phyloP scores from a whole-genome alignment of 2,888 invertebrate genomes.

The Monoplex corrugatus region DNA sequence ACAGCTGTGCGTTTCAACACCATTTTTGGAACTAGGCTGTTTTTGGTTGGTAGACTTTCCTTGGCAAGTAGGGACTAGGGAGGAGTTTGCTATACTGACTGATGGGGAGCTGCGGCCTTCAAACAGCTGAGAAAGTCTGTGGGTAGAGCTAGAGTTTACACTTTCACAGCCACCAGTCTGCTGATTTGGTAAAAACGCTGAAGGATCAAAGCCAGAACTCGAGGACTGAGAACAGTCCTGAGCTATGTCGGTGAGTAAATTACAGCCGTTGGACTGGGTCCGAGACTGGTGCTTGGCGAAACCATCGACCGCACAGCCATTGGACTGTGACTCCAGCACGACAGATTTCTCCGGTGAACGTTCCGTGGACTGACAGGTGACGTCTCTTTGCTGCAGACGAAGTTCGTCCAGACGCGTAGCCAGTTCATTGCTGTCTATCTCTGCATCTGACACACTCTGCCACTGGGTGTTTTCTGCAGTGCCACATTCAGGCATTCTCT shows the following conservation, averaged over 20 bases:
- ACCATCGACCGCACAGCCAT: not conserved
- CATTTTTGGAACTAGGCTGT: not conserved
- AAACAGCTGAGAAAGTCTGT: not conserved
- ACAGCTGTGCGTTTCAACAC: not conserved
- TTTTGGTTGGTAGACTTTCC: not conserved
- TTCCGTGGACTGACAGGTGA: not conserved
- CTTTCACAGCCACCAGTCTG: not conserved
- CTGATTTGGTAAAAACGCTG: not conserved
- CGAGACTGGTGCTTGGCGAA: not conserved
- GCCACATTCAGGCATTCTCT: not conserved
- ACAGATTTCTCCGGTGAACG: too few relatives aligned
- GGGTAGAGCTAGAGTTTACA: too few relatives aligned
- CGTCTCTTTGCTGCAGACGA: not conserved
- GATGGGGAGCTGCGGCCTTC: not conserved
- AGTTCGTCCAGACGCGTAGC: not conserved
- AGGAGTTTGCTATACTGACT: not conserved
- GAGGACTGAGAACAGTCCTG: not conserved
- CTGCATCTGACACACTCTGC: not conserved
- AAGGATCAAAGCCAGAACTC: too few relatives aligned
- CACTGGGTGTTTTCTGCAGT: not conserved
- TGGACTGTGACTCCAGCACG: not conserved
- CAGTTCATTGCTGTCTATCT: constrained; percentile 1
- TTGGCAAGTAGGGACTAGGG: not conserved
- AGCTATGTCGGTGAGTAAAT: not conserved
- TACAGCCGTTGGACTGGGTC: not conserved